A percentile compares a stretch with the other conserved stretches of the same genome.
Evolutionary conservation across 2,888 invertebrate species (phyloP).

Genomic region (Drosophila ustulata): DNA sequence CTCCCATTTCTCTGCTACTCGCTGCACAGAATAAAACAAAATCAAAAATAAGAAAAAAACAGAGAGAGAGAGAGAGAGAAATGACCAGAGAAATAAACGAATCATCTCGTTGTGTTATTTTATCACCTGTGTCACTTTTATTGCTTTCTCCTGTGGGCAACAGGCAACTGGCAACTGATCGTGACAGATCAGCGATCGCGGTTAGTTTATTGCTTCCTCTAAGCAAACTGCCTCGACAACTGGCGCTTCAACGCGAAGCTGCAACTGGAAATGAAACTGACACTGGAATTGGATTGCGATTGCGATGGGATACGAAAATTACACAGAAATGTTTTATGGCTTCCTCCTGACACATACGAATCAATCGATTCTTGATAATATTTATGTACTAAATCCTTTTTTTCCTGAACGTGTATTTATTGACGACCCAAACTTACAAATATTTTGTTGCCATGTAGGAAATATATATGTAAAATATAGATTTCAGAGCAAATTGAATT

Average conservation of each 20-base stretch:
- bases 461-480: no score
- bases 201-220: conserved; percentile 82
- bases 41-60: conserved; percentile 6
- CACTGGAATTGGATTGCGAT: neutral
- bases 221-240: conserved; percentile 13
- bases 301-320: neutral
- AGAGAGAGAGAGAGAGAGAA: conserved; percentile 3
- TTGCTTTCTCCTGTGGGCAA: conserved; percentile 64
- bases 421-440: no score
- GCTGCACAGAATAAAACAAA: no score
- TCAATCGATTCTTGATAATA: neutral
- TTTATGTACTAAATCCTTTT: no score
- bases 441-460: no score
- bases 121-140: conserved; percentile 81
- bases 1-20: conserved; percentile 67
- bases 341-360: neutral
- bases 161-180: conserved; percentile 32
- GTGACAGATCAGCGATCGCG: conserved; percentile 77
- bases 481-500: no score
- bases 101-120: conserved; percentile 82
- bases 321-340: neutral
- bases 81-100: conserved; percentile 35
- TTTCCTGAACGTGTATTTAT: no score
- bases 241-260: conserved; percentile 19
- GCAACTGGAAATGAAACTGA: conserved; percentile 11